Evolutionary conservation across 2,888 invertebrate genomes (phyloP).

Genomic region (Noctua pronuba): DNA sequence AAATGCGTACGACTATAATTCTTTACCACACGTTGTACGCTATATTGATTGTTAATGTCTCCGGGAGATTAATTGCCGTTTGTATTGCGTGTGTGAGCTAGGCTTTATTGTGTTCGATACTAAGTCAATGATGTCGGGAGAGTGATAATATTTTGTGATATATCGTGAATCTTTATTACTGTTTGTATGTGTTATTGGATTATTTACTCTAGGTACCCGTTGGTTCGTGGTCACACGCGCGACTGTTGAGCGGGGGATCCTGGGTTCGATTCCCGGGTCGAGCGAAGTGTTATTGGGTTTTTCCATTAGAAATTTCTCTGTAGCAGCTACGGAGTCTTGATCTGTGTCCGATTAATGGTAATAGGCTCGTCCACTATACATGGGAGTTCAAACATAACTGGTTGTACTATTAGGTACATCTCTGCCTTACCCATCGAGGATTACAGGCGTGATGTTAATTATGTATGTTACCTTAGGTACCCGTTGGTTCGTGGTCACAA

Average conservation of each 20-base stretch:
- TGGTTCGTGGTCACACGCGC: not conserved
- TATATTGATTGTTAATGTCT: constrained; percentile 47
- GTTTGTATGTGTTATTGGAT: not conserved
- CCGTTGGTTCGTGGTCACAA: no score
- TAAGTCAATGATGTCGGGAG: constrained; percentile 10
- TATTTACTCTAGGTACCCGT: not conserved
- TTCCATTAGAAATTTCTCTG: no score
- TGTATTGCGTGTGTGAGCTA: constrained; percentile 21
- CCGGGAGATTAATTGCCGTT: constrained; percentile 31
- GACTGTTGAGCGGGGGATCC: not conserved
- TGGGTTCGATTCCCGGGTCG: not conserved
- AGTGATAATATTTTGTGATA: not conserved
- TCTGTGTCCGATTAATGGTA: no score
- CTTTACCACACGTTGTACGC: constrained; percentile 27
- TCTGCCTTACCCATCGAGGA: no score
- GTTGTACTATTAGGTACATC: no score
- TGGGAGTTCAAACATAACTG: no score
- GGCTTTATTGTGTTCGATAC: constrained; percentile 36
- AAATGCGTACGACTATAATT: constrained; percentile 50
- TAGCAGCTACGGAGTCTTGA: no score
- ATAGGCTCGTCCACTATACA: no score
- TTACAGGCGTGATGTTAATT: no score
- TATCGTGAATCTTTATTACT: not conserved
- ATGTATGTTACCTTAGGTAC: no score
- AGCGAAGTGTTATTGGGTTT: not conserved